Conservation (phyloP, 2,888 invertebrate genomes). For the Actias luna region DNA sequence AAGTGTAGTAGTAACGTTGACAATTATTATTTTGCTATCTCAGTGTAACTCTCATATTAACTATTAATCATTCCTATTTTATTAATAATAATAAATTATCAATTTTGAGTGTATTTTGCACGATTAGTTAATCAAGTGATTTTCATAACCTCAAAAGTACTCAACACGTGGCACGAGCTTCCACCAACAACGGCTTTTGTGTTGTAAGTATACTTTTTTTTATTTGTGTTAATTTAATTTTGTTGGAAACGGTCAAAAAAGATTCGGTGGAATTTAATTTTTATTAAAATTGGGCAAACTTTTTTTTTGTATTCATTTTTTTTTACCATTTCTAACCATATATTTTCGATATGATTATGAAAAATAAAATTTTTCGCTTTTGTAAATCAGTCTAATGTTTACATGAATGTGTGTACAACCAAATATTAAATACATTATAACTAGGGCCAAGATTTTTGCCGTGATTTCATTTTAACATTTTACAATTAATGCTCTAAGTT, state of each 20-base stretch:
- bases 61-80: background rate
- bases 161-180: slow-evolving; percentile 25
- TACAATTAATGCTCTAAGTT: no score
- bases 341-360: background rate
- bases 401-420: no score
- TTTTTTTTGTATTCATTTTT: no score
- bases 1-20: no score
- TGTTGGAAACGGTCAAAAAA: background rate
- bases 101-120: slow-evolving; percentile 17
- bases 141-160: slow-evolving; percentile 23
- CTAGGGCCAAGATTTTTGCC: no score
- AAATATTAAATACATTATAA: no score
- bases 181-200: slow-evolving; percentile 21
- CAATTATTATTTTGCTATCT: no score
- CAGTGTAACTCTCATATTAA: background rate
- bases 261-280: no score
- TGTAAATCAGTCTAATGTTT: background rate
- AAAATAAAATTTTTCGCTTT: background rate
- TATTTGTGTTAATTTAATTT: slow-evolving; percentile 15
- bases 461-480: no score
- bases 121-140: slow-evolving; percentile 24
- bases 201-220: slow-evolving; percentile 23
- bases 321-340: no score
- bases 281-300: no score
- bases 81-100: slow-evolving; percentile 1